These are phyloP conservation scores for Drosophila borborema DNA, from an alignment of 2,888 invertebrate genomes.

Conservation along the genomic window DNA sequence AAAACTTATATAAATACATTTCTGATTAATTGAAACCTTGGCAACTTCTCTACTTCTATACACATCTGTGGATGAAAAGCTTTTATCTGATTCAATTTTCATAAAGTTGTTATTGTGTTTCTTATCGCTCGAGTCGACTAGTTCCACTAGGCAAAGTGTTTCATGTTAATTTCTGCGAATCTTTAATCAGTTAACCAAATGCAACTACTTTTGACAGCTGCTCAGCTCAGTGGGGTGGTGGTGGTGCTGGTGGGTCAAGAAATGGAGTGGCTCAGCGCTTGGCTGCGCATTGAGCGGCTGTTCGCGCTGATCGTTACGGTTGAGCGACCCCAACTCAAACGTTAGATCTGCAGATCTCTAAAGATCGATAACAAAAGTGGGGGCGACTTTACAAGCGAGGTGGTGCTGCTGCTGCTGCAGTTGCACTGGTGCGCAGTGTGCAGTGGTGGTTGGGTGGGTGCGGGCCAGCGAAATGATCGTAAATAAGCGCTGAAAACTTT, in stretches of 20 bases:
- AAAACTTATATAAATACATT: not conserved
- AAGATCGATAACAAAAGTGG: constrained; percentile 42
- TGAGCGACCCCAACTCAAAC: constrained; percentile 22
- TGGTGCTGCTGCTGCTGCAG: not conserved
- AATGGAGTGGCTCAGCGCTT: constrained; percentile 51
- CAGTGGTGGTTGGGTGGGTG: constrained; percentile 10
- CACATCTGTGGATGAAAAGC: not conserved
- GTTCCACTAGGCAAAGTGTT: constrained; percentile 9
- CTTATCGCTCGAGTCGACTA: constrained; percentile 1
- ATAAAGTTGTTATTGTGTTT: constrained; percentile 8
- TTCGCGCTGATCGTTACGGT: constrained; percentile 25
- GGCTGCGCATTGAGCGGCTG: constrained; percentile 45
- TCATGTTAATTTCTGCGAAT: constrained; percentile 32
- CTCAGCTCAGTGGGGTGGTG: not conserved
- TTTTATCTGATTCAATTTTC: not conserved
- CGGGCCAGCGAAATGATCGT: constrained; percentile 62
- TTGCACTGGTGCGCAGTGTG: constrained; percentile 1
- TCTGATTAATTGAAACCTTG: not conserved
- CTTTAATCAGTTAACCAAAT: constrained; percentile 35
- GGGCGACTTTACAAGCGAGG: not conserved
- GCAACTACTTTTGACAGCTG: constrained; percentile 60
- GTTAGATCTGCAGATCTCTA: constrained; percentile 37
- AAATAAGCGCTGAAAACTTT: constrained; percentile 80
- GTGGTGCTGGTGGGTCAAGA: constrained; percentile 39
- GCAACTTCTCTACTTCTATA: not conserved